Base-by-base conservation (phyloP, 23 tunicate species). In the Botrylloides violaceus region DNA sequence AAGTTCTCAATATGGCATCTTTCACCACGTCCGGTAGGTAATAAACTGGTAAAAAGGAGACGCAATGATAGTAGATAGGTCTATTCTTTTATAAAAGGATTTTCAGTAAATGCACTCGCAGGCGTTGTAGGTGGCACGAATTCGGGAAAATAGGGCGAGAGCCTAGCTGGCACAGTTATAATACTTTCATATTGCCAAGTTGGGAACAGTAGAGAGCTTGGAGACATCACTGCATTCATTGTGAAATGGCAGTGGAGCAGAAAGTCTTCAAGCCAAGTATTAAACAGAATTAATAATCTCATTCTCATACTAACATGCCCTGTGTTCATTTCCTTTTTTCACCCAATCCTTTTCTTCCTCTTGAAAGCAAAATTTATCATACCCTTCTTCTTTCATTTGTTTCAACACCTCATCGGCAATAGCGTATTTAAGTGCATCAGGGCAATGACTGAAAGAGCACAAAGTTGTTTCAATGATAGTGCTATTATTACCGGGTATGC, bases 391-490 rank as follows among this genome's bases (percentile, higher is more conserved):
- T 34, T 71, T 29, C 32, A 78, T 48, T 3, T 29, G 0, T 29
- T 64, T 66, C 19, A 66, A 39, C 1, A 62, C 73, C 43, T 49
- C 50, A 43, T 60, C 61, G 34, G 92, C 35, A 19, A 84, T 64
- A 9, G 80, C 66, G 64, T 35, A 65, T 32, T 75, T 58, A 0
- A 84, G 49, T 55, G 78, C 31, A 30, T 60, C 65, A 24, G 92
- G 92, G 65, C 82, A 78, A 1, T 77, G 65, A 25, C 92, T 84
- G 61, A 23, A 84, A 72, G 24, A 48, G 26, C 19, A 3, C 19
- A 24, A n/a, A n/a, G n/a, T n/a, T n/a, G n/a, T n/a, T n/a, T n/a
- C n/a, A n/a, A n/a, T n/a, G n/a, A n/a, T n/a, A n/a, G n/a, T n/a
- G n/a, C n/a, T n/a, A n/a, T n/a, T n/a, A n/a, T n/a, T n/a, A n/a